Base-by-base conservation (phyloP, 2,797 vertebrate species). In the Taenioides sp. region DNA sequence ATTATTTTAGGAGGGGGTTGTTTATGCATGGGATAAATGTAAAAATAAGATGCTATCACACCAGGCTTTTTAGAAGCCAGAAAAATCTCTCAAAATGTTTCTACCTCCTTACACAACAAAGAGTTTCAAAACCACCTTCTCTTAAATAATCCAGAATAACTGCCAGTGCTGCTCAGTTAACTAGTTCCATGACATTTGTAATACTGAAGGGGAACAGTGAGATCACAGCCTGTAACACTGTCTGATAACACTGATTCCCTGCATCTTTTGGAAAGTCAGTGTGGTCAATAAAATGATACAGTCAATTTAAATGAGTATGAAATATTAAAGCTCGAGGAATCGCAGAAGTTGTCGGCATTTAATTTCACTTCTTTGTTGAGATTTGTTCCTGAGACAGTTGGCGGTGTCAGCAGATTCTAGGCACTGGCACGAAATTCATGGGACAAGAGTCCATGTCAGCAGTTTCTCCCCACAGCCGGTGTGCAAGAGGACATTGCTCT, bases 371-470 rank as follows among this genome's bases (percentile, higher is more conserved):
- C 88, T 90, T 92, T 91, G 90, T 92, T 80, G 86, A 90, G 87
- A 92, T 93, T 92, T 91, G 84, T 87, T 79, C 80, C 84, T 73
- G 83, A 88, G 89, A 92, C 90, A 90, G 83, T 84, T 69, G 81
- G 84, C 76, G 22, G 79, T 60, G 85, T 94, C 94, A 94, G 93
- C 93, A 93, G 85, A 93, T 90, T 90, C 86, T 76, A 40, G 57
- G 85, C 43, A 61, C 81, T 80, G 84, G 86, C 83, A 88, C 83
- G 7, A 87, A 92, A 91, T 92, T 91, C 89, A 87, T 76, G 86
- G 92, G 91, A 93, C 91, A 91, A 92, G 87, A 79, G 87, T 88
- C 87, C 83, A 83, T 87, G 93, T 94, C 93, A 94, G 93, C 93
- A 91, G 74, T 91, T 93, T 93, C 88, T 91, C 80, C 73, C 76